phyloP scores from a whole-genome alignment of 1,140 invertebrate genomes.

The Drosophila navojoa region DNA sequence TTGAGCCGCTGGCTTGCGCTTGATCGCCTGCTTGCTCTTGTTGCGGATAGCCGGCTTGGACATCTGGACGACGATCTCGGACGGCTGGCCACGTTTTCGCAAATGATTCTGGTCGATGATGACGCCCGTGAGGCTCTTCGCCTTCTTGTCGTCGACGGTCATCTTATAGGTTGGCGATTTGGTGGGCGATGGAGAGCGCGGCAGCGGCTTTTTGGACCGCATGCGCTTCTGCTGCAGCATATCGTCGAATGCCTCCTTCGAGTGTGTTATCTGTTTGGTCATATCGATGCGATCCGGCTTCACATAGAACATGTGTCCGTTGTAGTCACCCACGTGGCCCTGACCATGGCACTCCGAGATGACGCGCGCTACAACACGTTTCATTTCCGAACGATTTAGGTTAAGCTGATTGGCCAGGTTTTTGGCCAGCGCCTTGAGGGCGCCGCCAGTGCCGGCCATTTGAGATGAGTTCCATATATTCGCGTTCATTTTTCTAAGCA shows the following conservation, averaged over 20 bases:
- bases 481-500: slow-evolving; percentile 13
- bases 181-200: too few species aligned
- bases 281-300: slow-evolving; percentile 59
- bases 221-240: slow-evolving; percentile 38
- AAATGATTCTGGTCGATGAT: slow-evolving; percentile 45
- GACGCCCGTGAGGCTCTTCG: slow-evolving; percentile 39
- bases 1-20: background rate
- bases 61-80: slow-evolving; percentile 6
- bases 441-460: slow-evolving; percentile 55
- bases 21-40: slow-evolving; percentile 4
- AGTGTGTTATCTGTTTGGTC: slow-evolving; percentile 51
- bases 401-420: slow-evolving; percentile 60
- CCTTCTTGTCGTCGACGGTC: background rate
- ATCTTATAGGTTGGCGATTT: slow-evolving; percentile 17
- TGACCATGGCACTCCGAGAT: slow-evolving; percentile 58
- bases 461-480: slow-evolving; percentile 57
- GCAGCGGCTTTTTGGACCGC: background rate
- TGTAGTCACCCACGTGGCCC: slow-evolving; percentile 58
- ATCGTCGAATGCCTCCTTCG: slow-evolving; percentile 68
- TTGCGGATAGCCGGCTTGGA: background rate
- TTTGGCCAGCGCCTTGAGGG: slow-evolving; percentile 57
- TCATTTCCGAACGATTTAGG: slow-evolving; percentile 43
- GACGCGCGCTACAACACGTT: slow-evolving; percentile 70
- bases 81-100: background rate
- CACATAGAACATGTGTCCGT: slow-evolving; percentile 64